phyloP scores from a whole-genome alignment of 1,140 invertebrate genomes.

The Telenomus remus region DNA sequence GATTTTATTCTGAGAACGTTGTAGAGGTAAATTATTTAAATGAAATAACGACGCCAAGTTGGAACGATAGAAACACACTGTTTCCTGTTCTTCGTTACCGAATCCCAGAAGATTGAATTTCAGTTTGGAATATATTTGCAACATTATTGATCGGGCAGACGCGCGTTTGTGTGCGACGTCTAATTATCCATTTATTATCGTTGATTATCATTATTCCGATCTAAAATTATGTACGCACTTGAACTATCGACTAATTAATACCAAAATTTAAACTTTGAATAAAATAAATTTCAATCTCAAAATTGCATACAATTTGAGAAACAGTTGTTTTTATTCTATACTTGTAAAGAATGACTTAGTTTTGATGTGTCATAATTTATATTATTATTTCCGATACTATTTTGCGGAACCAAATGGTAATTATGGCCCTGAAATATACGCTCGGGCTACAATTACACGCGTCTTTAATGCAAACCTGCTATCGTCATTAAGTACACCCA shows the following conservation, averaged over 20 bases:
- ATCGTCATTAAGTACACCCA: conserved; percentile 45
- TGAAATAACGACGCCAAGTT: conserved; percentile 58
- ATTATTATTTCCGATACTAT: conserved; percentile 52
- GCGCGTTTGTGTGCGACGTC: conserved; percentile 23
- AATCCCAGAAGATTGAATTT: conserved; percentile 58
- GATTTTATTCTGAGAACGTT: conserved; percentile 52
- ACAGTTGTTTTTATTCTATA: too few species aligned
- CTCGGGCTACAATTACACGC: conserved; percentile 50
- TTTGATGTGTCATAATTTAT: conserved; percentile 43
- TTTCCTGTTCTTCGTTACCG: conserved; percentile 56
- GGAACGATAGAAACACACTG: conserved; percentile 43
- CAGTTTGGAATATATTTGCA: conserved; percentile 56
- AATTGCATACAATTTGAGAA: too few species aligned
- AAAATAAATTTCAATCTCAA: too few species aligned
- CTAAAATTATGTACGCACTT: conserved; percentile 18
- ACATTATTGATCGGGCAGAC: conserved; percentile 42
- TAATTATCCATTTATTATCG: conserved; percentile 46
- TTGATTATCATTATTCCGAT: conserved; percentile 38
- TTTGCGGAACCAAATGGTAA: conserved; percentile 58
- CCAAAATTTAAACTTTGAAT: too few species aligned
- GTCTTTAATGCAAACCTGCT: conserved; percentile 46
- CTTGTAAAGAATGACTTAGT: too few species aligned
- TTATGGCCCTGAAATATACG: conserved; percentile 45
- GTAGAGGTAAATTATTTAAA: conserved; percentile 61
- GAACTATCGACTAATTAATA: neutral